These are phyloP conservation scores for Cheilosia soror DNA, from an alignment of 2,888 invertebrate species.

Conservation along the genomic window DNA sequence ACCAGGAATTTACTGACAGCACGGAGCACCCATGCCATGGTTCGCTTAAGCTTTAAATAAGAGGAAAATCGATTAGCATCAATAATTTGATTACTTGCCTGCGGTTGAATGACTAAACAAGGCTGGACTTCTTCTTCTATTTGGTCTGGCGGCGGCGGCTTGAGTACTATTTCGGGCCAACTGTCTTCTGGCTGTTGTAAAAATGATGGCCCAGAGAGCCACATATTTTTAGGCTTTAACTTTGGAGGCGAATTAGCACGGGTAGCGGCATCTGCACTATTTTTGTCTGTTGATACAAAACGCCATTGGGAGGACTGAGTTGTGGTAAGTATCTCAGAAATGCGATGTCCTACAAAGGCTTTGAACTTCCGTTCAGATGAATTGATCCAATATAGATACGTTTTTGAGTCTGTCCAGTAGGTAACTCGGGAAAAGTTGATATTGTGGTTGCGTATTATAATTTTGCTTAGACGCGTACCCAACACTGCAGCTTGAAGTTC, in stretches of 20 bases:
- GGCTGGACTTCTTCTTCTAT: slow-evolving; percentile 46
- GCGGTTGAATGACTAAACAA: not conserved
- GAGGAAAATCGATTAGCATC: slow-evolving; percentile 40
- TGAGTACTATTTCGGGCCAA: slow-evolving; percentile 23
- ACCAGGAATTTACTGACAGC: not conserved
- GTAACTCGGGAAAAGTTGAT: slow-evolving; percentile 21
- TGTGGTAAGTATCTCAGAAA: slow-evolving; percentile 74
- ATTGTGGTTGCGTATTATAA: slow-evolving; percentile 31
- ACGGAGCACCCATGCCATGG: slow-evolving; percentile 22
- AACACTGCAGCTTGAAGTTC: slow-evolving; percentile 64
- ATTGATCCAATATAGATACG: slow-evolving; percentile 59
- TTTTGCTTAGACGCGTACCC: slow-evolving; percentile 46
- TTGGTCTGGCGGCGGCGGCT: not conserved
- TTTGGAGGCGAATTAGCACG: slow-evolving; percentile 55
- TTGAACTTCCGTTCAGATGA: slow-evolving; percentile 69
- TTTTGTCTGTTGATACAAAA: slow-evolving; percentile 76
- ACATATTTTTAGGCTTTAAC: slow-evolving; percentile 35
- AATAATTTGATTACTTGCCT: slow-evolving; percentile 13
- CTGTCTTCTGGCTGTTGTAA: slow-evolving; percentile 21
- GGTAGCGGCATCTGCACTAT: slow-evolving; percentile 76
- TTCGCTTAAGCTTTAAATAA: slow-evolving; percentile 45
- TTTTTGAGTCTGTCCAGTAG: slow-evolving; percentile 63
- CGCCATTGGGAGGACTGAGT: slow-evolving; percentile 72
- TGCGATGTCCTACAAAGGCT: slow-evolving; percentile 76
- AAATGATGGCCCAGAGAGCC: slow-evolving; percentile 54